Evolutionary conservation across 2,888 invertebrate genomes (phyloP), one percentile per base, ranked within the genome.

Genomic region (Ophion ellenae): DNA sequence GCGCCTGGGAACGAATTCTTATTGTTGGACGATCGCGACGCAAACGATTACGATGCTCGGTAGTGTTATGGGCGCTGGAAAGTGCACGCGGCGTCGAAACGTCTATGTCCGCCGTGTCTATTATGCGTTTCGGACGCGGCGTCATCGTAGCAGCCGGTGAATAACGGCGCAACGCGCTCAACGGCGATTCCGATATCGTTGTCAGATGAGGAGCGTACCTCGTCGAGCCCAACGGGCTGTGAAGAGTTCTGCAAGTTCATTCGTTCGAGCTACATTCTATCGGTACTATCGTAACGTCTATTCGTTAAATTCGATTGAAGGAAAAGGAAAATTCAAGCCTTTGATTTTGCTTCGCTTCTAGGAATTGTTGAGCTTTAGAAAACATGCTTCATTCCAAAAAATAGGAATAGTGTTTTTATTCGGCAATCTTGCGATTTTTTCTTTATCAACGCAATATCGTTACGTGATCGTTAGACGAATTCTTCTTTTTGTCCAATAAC

Each of bases 81-180:
- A 90, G 69, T 14, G 90, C 90, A 86, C 90, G 90, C 0, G 92
- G 92, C 86, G 96, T 96, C 0, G 97, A 97, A 0, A 98, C 97
- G 93, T 98, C 98, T 88, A 98, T 98, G 92, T 97, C 97, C 47
- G 97, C 97, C 2, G 98, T 97, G 93, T 97, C 97, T 87, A 97
- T 97, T 10, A 92, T 90, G 88, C 96, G 96, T 74, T 97, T 96
- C 1, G 97, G 97, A 77, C 96, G 95, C 2, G 96, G 94, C 2
- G 95, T 92, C 10, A 90, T 61, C 20, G 89, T 86, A 2, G 88
- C 83, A 0, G 89, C 88, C 9, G 93, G 91, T 0, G 92, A 88
- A 77, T 92, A 93, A n/a, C 92, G 92, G 28, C 93, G 92, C 40
- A 92, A 86, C 17, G 84, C 89, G 80, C 89, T 90, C 84, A 92